phyloP scores from a whole-genome alignment of 1,140 invertebrate genomes.

The Drosophila nasuta region DNA sequence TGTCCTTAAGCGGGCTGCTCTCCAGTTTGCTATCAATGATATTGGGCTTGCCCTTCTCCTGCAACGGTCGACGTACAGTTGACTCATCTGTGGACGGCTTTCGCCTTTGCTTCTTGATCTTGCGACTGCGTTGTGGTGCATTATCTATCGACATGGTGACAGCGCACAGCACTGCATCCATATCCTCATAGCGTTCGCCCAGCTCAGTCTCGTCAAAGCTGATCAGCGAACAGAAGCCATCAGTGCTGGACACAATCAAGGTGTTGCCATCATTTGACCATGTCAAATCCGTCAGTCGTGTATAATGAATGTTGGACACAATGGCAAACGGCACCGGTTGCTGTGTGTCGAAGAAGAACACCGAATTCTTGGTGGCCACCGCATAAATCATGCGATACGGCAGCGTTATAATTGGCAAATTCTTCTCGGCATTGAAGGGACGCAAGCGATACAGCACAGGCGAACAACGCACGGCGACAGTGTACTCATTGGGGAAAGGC shows the following conservation, averaged over 20 bases:
- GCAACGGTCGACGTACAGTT: slow-evolving; percentile 40
- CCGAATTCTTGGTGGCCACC: slow-evolving; percentile 93
- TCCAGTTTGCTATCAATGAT: background rate
- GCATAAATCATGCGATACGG: slow-evolving; percentile 96
- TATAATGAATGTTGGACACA: slow-evolving; percentile 97
- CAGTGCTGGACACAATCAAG: slow-evolving; percentile 95
- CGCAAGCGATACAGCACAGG: slow-evolving; percentile 90
- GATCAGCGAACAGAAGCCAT: slow-evolving; percentile 97
- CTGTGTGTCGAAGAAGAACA: slow-evolving; percentile 96
- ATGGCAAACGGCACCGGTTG: slow-evolving; percentile 93
- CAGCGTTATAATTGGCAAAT: slow-evolving; percentile 87
- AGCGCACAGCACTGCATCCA: slow-evolving; percentile 67
- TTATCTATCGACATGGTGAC: slow-evolving; percentile 50
- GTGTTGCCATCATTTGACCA: slow-evolving; percentile 95
- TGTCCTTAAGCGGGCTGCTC: slow-evolving; percentile 8
- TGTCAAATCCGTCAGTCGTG: slow-evolving; percentile 94
- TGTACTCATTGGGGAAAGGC: slow-evolving; percentile 91
- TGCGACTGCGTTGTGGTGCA: slow-evolving; percentile 23
- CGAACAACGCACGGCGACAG: slow-evolving; percentile 93
- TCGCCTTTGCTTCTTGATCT: slow-evolving; percentile 52
- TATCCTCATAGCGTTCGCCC: slow-evolving; percentile 88
- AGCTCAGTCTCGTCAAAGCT: slow-evolving; percentile 93
- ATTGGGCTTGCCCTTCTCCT: slow-evolving; percentile 56
- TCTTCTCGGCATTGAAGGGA: slow-evolving; percentile 85
- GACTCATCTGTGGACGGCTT: slow-evolving; percentile 62